phyloP scores from a whole-genome alignment of 2,797 vertebrate species.

The Rhabdophis nuchalis region DNA sequence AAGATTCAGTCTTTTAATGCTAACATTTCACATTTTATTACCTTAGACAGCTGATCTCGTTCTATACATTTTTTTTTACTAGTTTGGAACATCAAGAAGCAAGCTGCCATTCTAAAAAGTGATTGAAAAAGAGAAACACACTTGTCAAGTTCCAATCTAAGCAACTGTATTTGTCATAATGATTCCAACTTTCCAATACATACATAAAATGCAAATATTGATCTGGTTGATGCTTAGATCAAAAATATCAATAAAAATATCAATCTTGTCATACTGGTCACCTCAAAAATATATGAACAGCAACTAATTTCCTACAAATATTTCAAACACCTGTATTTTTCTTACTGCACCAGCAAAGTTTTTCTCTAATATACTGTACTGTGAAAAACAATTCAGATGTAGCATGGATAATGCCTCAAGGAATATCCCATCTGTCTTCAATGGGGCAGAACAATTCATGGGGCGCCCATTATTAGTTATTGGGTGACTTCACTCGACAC shows the following conservation, averaged over 20 bases:
- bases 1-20: conserved; percentile 42
- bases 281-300: not conserved
- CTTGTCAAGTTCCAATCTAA: conserved; percentile 27
- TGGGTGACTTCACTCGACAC: not conserved
- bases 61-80: conserved; percentile 41
- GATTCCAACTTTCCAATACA: not conserved
- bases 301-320: not conserved
- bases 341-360: not conserved
- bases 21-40: conserved; percentile 52
- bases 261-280: not conserved
- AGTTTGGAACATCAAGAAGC: conserved; percentile 44
- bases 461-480: not conserved
- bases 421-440: not conserved
- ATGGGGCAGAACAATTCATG: not conserved
- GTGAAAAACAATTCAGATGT: not conserved
- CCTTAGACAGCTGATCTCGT: conserved; percentile 47
- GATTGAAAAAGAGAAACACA: conserved; percentile 32
- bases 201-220: not conserved
- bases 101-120: conserved; percentile 33
- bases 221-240: not conserved
- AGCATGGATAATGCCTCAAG: not conserved
- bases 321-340: not conserved
- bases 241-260: not conserved
- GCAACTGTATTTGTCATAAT: not conserved
- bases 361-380: not conserved